Evolutionary conservation across 1,140 invertebrate genomes (phyloP), one percentile per base, ranked within the genome.

Genomic region (Temnothorax curvispinosus): DNA sequence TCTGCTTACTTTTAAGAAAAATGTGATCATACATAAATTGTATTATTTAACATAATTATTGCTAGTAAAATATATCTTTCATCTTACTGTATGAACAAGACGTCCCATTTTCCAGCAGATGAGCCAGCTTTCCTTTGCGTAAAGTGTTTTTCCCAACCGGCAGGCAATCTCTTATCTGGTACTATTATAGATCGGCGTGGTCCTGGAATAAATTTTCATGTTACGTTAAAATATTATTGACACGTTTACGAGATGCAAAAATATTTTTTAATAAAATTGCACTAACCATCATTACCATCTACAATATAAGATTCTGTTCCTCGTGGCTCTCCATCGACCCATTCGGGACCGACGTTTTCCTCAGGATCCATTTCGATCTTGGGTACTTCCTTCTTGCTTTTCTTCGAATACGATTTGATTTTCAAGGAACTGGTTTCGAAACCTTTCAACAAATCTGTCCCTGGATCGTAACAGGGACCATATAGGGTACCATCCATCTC

Each of bases 71-170:
- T 52, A 80, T 82, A 82, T 74, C 3, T 32, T 47, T 27, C 6
- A 92, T 60, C 94, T 94, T 93, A 97, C 97, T 96, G 96, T 2
- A 98, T 94, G 86, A 98, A 96, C 84, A 98, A 96, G 9, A 98
- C 97, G 93, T 98, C 97, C 97, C 97, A 98, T 93, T 98, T 98
- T 7, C 97, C 97, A 15, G 97, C 96, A 4, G 97, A 97, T 87
- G 96, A 95, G 2, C 97, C 97, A 74, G 96, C 94, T 80, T 96
- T 96, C 60, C 97, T 95, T 90, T 97, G 96, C 2, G 97, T 97
- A 92, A 98, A 97, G 92, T 97, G 97, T 93, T 98, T 98, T 2
- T 96, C 96, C 97, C 97, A 98, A 5, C 97, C 97, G 3, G 95
- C 91, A 2, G 97, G 97, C 89, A 98, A 92, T 72, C 97, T 95